Evolutionary conservation across 2,888 invertebrate species (phyloP), one percentile per base, ranked within the genome.

Genomic region (Sesia apiformis): DNA sequence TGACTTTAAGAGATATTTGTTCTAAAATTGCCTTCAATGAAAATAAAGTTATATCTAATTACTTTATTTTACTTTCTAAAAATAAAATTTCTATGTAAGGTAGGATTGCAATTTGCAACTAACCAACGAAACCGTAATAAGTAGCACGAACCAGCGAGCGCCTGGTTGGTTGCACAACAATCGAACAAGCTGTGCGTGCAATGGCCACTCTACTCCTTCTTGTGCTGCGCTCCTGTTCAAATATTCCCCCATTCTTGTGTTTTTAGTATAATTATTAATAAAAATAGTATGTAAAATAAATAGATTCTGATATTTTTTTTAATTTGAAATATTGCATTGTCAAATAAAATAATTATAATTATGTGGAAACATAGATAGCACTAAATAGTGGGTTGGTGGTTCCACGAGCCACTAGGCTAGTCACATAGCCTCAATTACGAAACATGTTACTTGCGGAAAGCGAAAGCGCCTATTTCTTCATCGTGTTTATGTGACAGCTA

Each of bases 391-490:
- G 61, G 65, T 64, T 68, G 67, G 73, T 73, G 74, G 76, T 74
- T 76, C 65, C 70, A 71, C 70, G 67, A 73, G 67, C 71, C 70
- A 75, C 74, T 69, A 52, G 57, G 74, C 77, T 79, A 78, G 80
- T 74, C 78, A 76, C 78, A 80, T 77, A 83, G 81, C 83, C 83
- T 81, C 82, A 82, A 80, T 88, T 84, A 80, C 84, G 87, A 86
- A 83, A 88, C 77, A 70, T 75, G 76, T 81, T 84, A 81, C 82
- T 81, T 74, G 83, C 79, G 83, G 83, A 84, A 85, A 87, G 87
- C 87, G 87, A 87, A 87, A 87, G 87, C 80, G 80, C 40, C 73
- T 81, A 78, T 87, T 87, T 84, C 87, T 86, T 84, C 81, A 86
- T 72, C 71, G 74, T 74, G 69, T 40, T 23, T 40, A 46, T 8